Percentiles rank a stretch among this genome's conserved stretches.
Evolutionary conservation across 2,113 vertebrate species (phyloP).

Genomic region (Sinocyclocheilus grahami): DNA sequence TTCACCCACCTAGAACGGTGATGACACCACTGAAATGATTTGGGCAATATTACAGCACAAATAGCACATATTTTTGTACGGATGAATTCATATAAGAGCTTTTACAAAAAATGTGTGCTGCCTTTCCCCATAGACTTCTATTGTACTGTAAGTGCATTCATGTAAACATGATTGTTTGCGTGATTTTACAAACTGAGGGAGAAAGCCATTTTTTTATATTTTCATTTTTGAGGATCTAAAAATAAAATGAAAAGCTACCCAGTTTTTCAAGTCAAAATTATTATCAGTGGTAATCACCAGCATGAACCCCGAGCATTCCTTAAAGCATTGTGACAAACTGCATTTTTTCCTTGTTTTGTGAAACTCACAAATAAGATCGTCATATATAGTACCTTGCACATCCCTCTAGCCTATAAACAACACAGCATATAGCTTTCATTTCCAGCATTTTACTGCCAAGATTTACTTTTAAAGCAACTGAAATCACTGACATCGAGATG

Average conservation of each 20-base stretch:
- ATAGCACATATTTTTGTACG: background rate
- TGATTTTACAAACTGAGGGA: background rate
- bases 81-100: slow-evolving; percentile 1
- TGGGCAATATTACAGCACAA: slow-evolving; percentile 2
- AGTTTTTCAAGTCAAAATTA: background rate
- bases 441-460: slow-evolving; percentile 11
- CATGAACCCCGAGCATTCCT: background rate
- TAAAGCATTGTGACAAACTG: background rate
- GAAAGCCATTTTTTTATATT: background rate
- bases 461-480: background rate
- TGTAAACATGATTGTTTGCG: background rate
- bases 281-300: background rate
- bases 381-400: background rate
- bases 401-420: background rate
- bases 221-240: background rate
- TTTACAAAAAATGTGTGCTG: slow-evolving; percentile 2
- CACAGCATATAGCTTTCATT: slow-evolving; percentile 4
- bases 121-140: background rate
- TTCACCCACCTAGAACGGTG: background rate
- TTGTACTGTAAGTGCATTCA: no score
- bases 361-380: background rate
- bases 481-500: slow-evolving; percentile 16
- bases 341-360: background rate
- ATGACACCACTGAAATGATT: slow-evolving; percentile 22
- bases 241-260: background rate